These are phyloP conservation scores for Isoperla grammatica DNA, from an alignment of 2,888 invertebrate genomes.

Conservation along the genomic window DNA sequence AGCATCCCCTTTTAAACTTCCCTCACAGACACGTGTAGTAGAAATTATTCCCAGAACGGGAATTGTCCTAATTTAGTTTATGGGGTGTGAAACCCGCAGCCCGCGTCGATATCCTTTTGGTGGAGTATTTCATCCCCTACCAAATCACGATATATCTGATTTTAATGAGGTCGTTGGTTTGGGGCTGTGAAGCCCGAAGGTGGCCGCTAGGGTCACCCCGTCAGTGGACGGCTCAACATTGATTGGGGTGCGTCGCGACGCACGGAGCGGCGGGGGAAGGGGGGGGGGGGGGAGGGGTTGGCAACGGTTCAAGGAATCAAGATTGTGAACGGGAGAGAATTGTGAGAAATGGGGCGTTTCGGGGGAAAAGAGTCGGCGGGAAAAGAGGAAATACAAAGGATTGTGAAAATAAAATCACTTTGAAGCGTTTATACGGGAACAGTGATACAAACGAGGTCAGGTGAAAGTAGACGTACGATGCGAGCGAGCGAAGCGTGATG, in stretches of 20 bases:
- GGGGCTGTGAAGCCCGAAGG: neutral
- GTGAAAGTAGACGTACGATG: no score
- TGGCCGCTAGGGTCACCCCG: neutral
- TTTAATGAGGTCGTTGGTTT: conserved; percentile 10
- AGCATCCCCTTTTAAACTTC: no score
- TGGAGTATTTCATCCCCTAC: neutral
- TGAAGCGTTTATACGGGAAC: neutral
- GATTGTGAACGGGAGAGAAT: conserved; percentile 11
- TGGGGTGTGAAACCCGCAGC: no score
- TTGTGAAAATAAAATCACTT: conserved; percentile 4
- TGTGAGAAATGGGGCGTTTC: conserved; percentile 13
- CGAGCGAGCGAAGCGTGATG: no score
- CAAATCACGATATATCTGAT: conserved; percentile 13
- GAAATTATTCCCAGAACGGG: no score
- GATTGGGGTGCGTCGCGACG: neutral
- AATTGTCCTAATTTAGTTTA: no score
- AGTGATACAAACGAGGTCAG: neutral
- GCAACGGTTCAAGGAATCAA: conserved; percentile 14
- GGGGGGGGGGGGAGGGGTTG: conserved; percentile 1
- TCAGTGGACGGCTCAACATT: neutral
- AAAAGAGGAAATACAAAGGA: neutral
- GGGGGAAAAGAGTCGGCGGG: neutral
- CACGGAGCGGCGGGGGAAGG: neutral
- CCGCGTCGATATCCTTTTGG: no score
- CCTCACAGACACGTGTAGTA: no score